Percentiles rank a stretch among this genome's conserved stretches.
Conservation (phyloP, 2,888 invertebrate species). For the Tortricodes alternella region DNA sequence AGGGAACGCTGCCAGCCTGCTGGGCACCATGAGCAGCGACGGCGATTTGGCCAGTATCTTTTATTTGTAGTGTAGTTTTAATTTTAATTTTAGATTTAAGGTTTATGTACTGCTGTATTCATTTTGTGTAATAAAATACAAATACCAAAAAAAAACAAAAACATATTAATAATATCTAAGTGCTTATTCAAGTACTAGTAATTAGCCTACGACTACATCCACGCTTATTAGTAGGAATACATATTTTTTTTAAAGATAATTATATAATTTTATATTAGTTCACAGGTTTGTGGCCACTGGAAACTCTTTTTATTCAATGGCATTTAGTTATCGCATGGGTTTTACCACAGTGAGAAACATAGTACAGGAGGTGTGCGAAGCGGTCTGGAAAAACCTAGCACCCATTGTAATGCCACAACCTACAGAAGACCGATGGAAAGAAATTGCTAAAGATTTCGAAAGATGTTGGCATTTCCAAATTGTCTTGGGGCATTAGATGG, state of each 20-base stretch:
- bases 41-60: too few species aligned
- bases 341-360: constrained; percentile 28
- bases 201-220: too few species aligned
- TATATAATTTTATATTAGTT: background rate
- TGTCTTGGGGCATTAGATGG: constrained; percentile 25
- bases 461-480: constrained; percentile 26
- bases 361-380: constrained; percentile 35
- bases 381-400: constrained; percentile 33
- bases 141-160: too few species aligned
- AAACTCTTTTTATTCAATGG: constrained; percentile 29
- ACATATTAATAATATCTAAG: too few species aligned
- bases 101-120: too few species aligned
- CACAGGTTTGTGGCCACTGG: background rate
- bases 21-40: too few species aligned
- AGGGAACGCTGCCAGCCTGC: too few species aligned
- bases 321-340: constrained; percentile 31
- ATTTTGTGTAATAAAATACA: too few species aligned
- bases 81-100: too few species aligned
- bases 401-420: constrained; percentile 32
- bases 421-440: constrained; percentile 30
- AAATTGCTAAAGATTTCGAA: constrained; percentile 27
- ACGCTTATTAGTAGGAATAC: background rate
- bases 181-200: too few species aligned
- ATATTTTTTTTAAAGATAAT: background rate
- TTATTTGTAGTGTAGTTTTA: too few species aligned